Evolutionary conservation across 2,888 invertebrate genomes (phyloP).

Genomic region (Spatulosminthurus flaviceps): DNA sequence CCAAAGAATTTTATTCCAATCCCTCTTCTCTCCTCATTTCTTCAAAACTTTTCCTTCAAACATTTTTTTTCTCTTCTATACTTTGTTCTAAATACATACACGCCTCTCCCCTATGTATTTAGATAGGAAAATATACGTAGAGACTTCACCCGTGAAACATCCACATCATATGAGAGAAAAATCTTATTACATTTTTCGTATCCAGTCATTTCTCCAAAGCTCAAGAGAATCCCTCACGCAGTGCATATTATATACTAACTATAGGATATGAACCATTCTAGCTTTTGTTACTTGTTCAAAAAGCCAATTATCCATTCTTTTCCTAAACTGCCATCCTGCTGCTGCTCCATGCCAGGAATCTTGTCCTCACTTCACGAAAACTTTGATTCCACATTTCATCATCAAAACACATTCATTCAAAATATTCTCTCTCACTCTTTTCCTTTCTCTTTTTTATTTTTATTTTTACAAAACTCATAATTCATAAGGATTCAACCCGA

Average conservation of each 20-base stretch:
- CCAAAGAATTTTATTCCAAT: conserved; percentile 45
- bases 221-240: conserved; percentile 11
- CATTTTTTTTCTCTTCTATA: conserved; percentile 42
- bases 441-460: not conserved
- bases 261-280: not conserved
- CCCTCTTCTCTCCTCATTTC: conserved; percentile 19
- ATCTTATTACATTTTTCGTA: conserved; percentile 13
- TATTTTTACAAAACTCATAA: not conserved
- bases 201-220: no score
- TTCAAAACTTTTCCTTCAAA: conserved; percentile 50
- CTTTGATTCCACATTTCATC: conserved; percentile 38
- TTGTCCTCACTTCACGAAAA: conserved; percentile 49
- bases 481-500: not conserved
- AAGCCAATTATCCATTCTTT: conserved; percentile 50
- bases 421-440: not conserved
- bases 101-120: not conserved
- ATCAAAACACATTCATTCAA: conserved; percentile 24
- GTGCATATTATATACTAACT: not conserved
- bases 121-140: not conserved
- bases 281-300: conserved; percentile 36
- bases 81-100: not conserved
- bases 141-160: conserved; percentile 15
- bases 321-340: conserved; percentile 46
- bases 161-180: not conserved
- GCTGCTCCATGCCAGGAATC: conserved; percentile 45